Evolutionary conservation across 2,888 invertebrate genomes (phyloP).

Genomic region (Meghimatium bilineatum): DNA sequence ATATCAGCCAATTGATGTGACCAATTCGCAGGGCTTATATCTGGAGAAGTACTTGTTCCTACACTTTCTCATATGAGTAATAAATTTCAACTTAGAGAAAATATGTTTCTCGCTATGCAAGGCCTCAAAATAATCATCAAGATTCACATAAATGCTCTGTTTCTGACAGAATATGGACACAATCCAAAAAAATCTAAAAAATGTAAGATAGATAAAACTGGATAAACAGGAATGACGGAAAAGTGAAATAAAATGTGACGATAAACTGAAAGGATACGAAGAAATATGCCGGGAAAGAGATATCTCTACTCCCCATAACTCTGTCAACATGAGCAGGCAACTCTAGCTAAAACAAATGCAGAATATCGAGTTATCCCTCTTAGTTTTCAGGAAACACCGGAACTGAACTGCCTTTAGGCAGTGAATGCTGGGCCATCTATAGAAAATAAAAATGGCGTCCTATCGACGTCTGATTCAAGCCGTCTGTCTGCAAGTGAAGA

Average conservation of each 20-base stretch:
- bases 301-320: constrained; percentile 7
- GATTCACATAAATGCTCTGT: no score
- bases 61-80: no score
- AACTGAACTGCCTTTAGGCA: constrained; percentile 26
- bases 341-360: constrained; percentile 32
- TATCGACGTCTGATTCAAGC: constrained; percentile 28
- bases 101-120: no score
- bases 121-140: no score
- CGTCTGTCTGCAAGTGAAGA: constrained; percentile 15
- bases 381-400: constrained; percentile 30
- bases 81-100: no score
- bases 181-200: not conserved
- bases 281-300: not conserved
- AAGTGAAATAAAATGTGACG: not conserved
- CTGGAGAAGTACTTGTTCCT: no score
- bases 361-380: constrained; percentile 40
- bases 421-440: constrained; percentile 36
- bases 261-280: not conserved
- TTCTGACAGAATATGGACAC: no score
- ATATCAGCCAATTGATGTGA: no score
- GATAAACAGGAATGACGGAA: not conserved
- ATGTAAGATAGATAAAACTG: not conserved
- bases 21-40: no score
- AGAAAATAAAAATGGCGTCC: constrained; percentile 38
- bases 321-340: constrained; percentile 35